phyloP scores from a whole-genome alignment of 53 echinoderm and acorn worm species.

The Actinopyga echinites region DNA sequence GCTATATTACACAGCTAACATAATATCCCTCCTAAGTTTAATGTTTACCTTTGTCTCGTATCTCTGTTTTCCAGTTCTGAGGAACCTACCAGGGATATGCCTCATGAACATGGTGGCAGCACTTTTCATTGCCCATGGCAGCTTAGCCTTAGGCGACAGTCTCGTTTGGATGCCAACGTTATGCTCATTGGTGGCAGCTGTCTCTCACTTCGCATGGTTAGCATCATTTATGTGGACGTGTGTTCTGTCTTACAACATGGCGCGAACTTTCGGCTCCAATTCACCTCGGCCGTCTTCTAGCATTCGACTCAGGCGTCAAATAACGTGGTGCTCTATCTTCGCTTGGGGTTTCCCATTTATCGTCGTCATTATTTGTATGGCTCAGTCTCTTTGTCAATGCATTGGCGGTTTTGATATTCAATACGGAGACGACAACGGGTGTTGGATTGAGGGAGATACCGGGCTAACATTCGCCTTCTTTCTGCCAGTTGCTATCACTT shows the following conservation, averaged over 20 bases:
- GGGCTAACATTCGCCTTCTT: background rate
- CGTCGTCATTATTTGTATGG: background rate
- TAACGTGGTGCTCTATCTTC: background rate
- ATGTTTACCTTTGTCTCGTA: background rate
- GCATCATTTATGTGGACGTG: slow-evolving; percentile 5
- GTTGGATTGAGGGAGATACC: background rate
- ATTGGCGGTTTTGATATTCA: background rate
- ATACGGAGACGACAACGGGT: background rate
- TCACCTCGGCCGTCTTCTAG: background rate
- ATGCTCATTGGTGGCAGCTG: background rate
- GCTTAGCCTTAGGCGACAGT: background rate
- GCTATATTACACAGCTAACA: background rate
- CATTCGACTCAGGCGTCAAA: background rate
- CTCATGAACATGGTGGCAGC: slow-evolving; percentile 19
- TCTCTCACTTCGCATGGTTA: background rate
- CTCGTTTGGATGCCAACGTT: background rate
- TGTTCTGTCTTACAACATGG: background rate
- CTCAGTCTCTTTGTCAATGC: slow-evolving; percentile 5
- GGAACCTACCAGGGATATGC: slow-evolving; percentile 5
- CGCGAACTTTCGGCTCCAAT: background rate
- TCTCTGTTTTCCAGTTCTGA: background rate
- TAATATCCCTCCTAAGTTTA: background rate
- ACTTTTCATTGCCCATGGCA: background rate
- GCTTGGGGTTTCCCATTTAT: background rate
- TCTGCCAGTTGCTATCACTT: background rate